Evolutionary conservation across 2,888 invertebrate genomes (phyloP).

Genomic region (Phyllotreta cruciferae): DNA sequence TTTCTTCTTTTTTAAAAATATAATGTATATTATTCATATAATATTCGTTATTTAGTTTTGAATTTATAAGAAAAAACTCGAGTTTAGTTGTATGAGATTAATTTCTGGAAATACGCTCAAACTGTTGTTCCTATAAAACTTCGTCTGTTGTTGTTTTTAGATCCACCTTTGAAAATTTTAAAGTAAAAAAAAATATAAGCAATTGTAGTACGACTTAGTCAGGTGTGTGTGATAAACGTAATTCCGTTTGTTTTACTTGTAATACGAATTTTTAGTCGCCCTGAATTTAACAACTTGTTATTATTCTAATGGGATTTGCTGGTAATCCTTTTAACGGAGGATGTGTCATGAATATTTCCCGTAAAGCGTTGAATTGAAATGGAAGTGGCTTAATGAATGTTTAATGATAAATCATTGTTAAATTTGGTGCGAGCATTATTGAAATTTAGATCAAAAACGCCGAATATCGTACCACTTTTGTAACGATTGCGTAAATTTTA

Average conservation of each 20-base stretch:
- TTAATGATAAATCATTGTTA: slow-evolving; percentile 12
- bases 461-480: slow-evolving; percentile 52
- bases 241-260: slow-evolving; percentile 28
- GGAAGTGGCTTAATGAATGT: background rate
- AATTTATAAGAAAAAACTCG: slow-evolving; percentile 7
- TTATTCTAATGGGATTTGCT: background rate
- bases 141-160: slow-evolving; percentile 50
- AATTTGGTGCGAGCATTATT: slow-evolving; percentile 28
- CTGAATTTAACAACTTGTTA: background rate
- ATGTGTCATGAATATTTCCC: no score
- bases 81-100: slow-evolving; percentile 3
- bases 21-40: background rate
- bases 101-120: slow-evolving; percentile 40
- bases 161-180: slow-evolving; percentile 43
- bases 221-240: slow-evolving; percentile 56
- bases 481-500: slow-evolving; percentile 50
- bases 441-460: slow-evolving; percentile 48
- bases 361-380: no score
- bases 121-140: slow-evolving; percentile 49
- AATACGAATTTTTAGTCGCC: slow-evolving; percentile 4
- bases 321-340: no score
- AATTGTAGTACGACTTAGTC: slow-evolving; percentile 59
- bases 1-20: no score
- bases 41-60: background rate
- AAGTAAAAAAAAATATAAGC: slow-evolving; percentile 55